Evolutionary conservation across 2,888 invertebrate genomes (phyloP), one percentile per base, ranked within the genome.

Genomic region (Gandaritis pyraliata): DNA sequence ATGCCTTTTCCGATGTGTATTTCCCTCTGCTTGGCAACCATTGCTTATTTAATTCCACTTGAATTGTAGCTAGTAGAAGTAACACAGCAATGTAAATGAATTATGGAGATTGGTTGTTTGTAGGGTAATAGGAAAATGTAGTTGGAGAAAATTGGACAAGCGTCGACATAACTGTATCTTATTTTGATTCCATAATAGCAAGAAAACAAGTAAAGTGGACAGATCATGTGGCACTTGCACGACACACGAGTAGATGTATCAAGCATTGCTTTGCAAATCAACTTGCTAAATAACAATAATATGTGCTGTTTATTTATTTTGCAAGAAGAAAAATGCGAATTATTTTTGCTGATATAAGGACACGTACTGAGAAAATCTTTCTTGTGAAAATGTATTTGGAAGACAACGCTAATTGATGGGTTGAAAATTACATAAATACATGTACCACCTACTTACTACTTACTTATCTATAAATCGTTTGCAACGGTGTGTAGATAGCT

Each of bases 161-260:
- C 48, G 68, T 65, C 50, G 63, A 65, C 61, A 65, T 68, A 65
- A 66, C 55, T 65, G 56, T 61, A 50, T 63, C 63, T 65, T 68
- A 69, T 67, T 68, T 71, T 67, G 57, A 68, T 68, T 70, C 68
- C 61, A 64, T 70, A 70, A 70, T 70, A 68, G 64, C 64, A 70
- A 67, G 65, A 67, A 68, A 70, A 70, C 66, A 70, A 68, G 60
- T 61, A 61, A 64, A 69, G 65, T 65, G 68, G 67, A 64, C 67
- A 67, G 63, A 61, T 68, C 58, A 57, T 68, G 61, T 58, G 65
- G 64, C 45, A 50, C 55, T 70, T 51, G 54, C 33, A 47, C 58
- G 58, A 70, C 53, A 65, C 68, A 70, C 43, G 65, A 57, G 48
- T 53, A 56, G 50, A 58, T 41, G 65, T 45, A 54, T 60, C 49